phyloP scores from a whole-genome alignment of 1,140 invertebrate genomes.

The Atta cephalotes region DNA sequence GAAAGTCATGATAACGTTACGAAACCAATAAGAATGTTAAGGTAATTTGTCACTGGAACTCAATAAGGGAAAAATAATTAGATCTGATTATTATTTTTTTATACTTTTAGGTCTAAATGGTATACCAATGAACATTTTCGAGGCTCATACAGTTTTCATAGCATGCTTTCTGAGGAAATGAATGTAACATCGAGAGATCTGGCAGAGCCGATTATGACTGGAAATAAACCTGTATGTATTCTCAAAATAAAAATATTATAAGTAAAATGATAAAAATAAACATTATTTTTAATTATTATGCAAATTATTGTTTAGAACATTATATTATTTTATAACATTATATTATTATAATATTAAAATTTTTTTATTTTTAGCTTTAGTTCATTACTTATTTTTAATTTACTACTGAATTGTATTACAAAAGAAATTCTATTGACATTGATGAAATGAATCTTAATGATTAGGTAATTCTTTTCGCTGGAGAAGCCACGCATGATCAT shows the following conservation, averaged over 20 bases:
- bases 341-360: too few relatives aligned
- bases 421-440: background rate
- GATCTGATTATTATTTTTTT: background rate
- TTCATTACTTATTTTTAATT: background rate
- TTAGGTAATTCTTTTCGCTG: conserved; percentile 88
- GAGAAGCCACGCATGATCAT: conserved; percentile 89
- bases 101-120: conserved; percentile 89
- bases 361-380: background rate
- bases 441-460: background rate
- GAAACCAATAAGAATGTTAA: conserved; percentile 81
- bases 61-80: background rate
- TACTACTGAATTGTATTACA: background rate
- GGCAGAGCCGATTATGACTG: conserved; percentile 86
- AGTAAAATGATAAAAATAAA: background rate
- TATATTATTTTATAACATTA: too few relatives aligned
- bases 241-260: background rate
- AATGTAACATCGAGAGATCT: conserved; percentile 85
- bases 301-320: background rate
- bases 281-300: background rate
- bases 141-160: conserved; percentile 91
- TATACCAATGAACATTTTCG: conserved; percentile 88
- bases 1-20: conserved; percentile 86
- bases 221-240: conserved; percentile 84
- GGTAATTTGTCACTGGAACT: conserved; percentile 71
- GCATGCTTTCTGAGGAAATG: conserved; percentile 80